These are phyloP conservation scores for Triplophysa tibetana DNA, from an alignment of 2,113 vertebrate genomes.

Conservation along the genomic window DNA sequence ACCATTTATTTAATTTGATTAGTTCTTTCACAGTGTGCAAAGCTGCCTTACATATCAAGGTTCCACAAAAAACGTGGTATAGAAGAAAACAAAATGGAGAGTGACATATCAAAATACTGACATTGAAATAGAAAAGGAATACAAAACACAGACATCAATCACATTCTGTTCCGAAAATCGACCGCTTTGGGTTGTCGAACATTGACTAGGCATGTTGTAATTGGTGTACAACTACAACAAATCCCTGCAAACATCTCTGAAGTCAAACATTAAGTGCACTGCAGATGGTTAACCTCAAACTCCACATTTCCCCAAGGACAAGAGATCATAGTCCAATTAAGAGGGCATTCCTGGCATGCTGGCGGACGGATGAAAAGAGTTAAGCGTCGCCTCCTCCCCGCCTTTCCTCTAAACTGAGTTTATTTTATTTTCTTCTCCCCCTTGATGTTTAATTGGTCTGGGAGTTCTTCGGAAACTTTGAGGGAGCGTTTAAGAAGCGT, in stretches of 20 bases:
- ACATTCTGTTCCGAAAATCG: not conserved
- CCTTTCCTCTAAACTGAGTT: slow-evolving; percentile 54
- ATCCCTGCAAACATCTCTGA: slow-evolving; percentile 3
- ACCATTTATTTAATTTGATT: not conserved
- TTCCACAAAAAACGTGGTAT: too few relatives aligned
- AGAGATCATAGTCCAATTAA: slow-evolving; percentile 68
- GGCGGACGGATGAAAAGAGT: slow-evolving; percentile 56
- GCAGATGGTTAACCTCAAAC: slow-evolving; percentile 4
- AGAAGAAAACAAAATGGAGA: too few relatives aligned
- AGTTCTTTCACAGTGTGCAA: too few relatives aligned
- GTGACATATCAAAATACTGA: too few relatives aligned
- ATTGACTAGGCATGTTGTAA: not conserved
- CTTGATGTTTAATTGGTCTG: slow-evolving; percentile 62
- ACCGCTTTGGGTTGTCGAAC: too few relatives aligned
- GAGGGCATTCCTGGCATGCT: slow-evolving; percentile 68
- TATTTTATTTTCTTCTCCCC: slow-evolving; percentile 55
- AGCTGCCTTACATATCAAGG: too few relatives aligned
- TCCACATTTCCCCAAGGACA: slow-evolving; percentile 52
- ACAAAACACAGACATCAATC: not conserved
- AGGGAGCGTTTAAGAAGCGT: slow-evolving; percentile 34
- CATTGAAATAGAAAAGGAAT: too few relatives aligned
- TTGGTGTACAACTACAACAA: not conserved
- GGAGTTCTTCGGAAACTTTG: slow-evolving; percentile 51
- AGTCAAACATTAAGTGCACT: slow-evolving; percentile 13
- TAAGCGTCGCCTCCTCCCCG: slow-evolving; percentile 42